Conservation (phyloP, 2,888 invertebrate genomes). For the Girardia tigrina region DNA sequence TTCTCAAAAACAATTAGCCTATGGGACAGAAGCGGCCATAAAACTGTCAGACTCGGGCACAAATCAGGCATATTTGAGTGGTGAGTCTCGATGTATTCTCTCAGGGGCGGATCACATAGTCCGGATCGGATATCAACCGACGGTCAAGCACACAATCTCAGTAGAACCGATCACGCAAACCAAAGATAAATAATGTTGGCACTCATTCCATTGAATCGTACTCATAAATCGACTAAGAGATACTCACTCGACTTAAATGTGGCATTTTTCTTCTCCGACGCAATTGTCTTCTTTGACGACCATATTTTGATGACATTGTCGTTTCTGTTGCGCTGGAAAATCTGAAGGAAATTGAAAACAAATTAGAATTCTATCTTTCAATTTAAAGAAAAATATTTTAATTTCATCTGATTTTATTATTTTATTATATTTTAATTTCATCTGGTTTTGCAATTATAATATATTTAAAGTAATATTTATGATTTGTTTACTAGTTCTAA, state of each 20-base stretch:
- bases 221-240: not conserved
- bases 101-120: not conserved
- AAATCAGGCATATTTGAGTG: not conserved
- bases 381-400: too few relatives aligned
- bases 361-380: too few relatives aligned
- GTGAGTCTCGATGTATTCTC: not conserved
- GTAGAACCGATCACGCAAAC: not conserved
- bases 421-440: too few relatives aligned
- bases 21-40: not conserved
- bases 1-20: not conserved
- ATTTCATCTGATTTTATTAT: too few relatives aligned
- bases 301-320: slow-evolving; percentile 27
- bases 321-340: slow-evolving; percentile 27
- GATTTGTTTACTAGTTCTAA: too few relatives aligned
- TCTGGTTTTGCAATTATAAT: too few relatives aligned
- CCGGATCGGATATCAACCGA: not conserved
- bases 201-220: not conserved
- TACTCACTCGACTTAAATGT: slow-evolving; percentile 25
- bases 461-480: too few relatives aligned
- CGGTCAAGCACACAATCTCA: not conserved
- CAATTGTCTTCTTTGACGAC: slow-evolving; percentile 21
- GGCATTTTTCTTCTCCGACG: slow-evolving; percentile 21
- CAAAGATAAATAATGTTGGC: not conserved
- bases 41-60: not conserved
- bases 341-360: not conserved